These are phyloP conservation scores for Oasisia sp. DNA, from an alignment of 2,888 invertebrate species.

Conservation along the genomic window DNA sequence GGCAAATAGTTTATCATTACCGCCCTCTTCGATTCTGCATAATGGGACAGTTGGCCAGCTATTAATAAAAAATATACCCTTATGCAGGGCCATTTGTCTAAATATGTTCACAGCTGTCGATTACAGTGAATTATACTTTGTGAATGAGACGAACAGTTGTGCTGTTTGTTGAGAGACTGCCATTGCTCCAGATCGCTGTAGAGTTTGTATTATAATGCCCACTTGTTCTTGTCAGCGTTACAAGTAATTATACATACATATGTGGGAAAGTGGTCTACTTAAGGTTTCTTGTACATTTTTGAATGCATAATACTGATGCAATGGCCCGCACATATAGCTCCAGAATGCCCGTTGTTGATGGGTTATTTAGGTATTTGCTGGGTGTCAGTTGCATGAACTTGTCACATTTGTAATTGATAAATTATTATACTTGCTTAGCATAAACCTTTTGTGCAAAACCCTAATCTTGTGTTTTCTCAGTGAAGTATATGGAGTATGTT, in stretches of 20 bases:
- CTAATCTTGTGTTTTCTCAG: background rate
- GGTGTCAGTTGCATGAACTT: background rate
- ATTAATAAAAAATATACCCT: background rate
- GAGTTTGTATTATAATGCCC: background rate
- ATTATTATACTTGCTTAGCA: background rate
- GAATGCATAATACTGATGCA: background rate
- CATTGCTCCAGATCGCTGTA: background rate
- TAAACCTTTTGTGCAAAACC: constrained; percentile 4
- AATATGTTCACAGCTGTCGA: background rate
- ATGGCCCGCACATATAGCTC: background rate
- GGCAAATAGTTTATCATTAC: too few species aligned
- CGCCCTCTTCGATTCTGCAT: too few species aligned
- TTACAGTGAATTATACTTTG: background rate
- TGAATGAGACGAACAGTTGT: background rate
- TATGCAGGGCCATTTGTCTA: background rate
- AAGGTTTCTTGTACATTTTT: background rate
- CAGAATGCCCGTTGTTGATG: background rate
- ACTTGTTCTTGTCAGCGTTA: background rate
- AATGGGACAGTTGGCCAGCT: too few species aligned
- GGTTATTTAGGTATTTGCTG: background rate
- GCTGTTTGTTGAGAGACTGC: background rate
- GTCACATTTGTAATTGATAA: background rate
- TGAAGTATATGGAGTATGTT: background rate
- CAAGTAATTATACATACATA: background rate
- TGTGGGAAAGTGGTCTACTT: background rate